These are phyloP conservation scores for Aptenodytes forsteri DNA, from an alignment of 2,113 vertebrate genomes.

Conservation along the genomic window DNA sequence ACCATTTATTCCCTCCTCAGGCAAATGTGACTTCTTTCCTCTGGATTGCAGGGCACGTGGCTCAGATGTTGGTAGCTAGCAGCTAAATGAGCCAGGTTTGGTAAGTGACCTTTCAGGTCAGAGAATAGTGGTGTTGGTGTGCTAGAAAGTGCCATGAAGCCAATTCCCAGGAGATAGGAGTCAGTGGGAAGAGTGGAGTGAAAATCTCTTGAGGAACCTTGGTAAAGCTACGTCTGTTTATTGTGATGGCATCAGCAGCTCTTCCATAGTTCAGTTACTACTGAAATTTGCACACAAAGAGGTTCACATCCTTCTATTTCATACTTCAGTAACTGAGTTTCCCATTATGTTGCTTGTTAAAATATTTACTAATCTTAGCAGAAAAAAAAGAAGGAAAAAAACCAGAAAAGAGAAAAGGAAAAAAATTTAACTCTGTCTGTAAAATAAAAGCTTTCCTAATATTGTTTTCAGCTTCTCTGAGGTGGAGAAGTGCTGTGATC, in stretches of 20 bases:
- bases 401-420: rapidly evolving
- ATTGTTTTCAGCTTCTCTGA: neutral
- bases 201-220: neutral
- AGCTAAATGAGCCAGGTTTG: neutral
- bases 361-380: neutral
- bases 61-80: neutral
- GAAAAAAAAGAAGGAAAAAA: neutral
- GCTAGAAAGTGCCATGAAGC: neutral
- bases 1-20: neutral
- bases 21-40: neutral
- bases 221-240: neutral
- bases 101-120: neutral
- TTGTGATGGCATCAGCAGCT: neutral
- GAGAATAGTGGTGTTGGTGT: neutral
- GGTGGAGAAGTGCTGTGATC: neutral
- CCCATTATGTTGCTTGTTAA: neutral
- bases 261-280: neutral
- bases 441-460: neutral
- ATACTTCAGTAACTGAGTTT: neutral
- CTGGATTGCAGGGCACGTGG: rapidly evolving
- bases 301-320: neutral
- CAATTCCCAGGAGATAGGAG: neutral
- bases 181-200: neutral
- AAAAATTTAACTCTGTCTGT: neutral
- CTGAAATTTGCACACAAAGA: neutral